A percentile compares a stretch with the other conserved stretches of the same genome.
Conservation (phyloP, 2,888 invertebrate genomes). For the Zygogramma bicolorata region DNA sequence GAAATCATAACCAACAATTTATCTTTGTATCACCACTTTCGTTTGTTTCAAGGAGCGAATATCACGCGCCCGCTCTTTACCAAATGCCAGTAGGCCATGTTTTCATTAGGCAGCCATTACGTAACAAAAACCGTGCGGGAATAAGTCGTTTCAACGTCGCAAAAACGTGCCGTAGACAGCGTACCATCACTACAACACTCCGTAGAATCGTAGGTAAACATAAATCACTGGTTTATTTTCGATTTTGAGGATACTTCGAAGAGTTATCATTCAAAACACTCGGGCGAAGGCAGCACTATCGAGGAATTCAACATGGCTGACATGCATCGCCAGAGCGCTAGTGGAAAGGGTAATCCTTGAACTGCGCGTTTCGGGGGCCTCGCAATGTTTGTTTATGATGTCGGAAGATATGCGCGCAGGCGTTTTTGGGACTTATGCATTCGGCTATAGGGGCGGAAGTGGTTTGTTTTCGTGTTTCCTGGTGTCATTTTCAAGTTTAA, state of each 20-base stretch:
- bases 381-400: conserved; percentile 12
- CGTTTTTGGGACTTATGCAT: conserved; percentile 22
- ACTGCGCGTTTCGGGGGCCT: conserved; percentile 40
- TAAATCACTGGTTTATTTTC: conserved; percentile 41
- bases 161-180: conserved; percentile 34
- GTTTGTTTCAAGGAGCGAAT: conserved; percentile 1
- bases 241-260: conserved; percentile 24
- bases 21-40: background rate
- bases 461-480: background rate
- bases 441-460: background rate
- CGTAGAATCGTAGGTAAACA: conserved; percentile 20
- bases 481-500: background rate
- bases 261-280: conserved; percentile 38
- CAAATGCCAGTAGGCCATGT: conserved; percentile 47
- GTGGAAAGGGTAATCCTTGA: conserved; percentile 40
- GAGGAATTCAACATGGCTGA: conserved; percentile 64
- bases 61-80: conserved; percentile 6
- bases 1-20: no score
- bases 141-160: conserved; percentile 5
- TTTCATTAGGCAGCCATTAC: conserved; percentile 52
- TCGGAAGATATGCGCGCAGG: conserved; percentile 6
- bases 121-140: conserved; percentile 34
- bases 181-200: conserved; percentile 43
- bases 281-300: conserved; percentile 59
- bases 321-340: conserved; percentile 44